Evolutionary conservation across 2,888 invertebrate genomes (phyloP), one percentile per base, ranked within the genome.

Genomic region (Lasioglossum pauxillum): DNA sequence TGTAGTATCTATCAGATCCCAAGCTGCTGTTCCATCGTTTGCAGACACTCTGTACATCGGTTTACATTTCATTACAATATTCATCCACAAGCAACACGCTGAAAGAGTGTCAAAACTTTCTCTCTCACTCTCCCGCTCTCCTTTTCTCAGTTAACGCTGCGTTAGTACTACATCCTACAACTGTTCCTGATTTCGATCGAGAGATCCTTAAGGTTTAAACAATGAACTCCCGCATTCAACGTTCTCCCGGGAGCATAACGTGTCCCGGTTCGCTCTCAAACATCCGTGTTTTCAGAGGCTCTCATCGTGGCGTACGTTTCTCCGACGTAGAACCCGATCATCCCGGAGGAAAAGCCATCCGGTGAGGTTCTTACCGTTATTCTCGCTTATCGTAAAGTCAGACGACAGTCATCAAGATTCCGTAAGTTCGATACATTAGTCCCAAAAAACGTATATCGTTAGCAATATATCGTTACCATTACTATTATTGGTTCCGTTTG

Each of bases 401-500:
- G 27, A 75, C 82, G 75, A 60, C 71, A 78, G 49, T 82, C 81
- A 60, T 82, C 81, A 60, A 85, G 64, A 79, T 67, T 82, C 75
- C 74, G 64, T 81, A 84, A 86, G 79, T 74, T 88, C 81, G 88
- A 83, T 91, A 90, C 86, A 86, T 88, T 87, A 88, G 80, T 90
- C 84, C 82, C 83, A 90, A 88, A 88, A 87, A 71, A 78, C 73
- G 89, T 86, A 79, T 86, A 83, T 80, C 83, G 81, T 85, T 82
- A 86, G 57, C 78, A 49, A 79, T 78, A 35, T 71, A 76, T 74
- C 44, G 78, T 82, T 85, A 84, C 73, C 80, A 82, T 89, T 85
- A 90, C 67, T 80, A 86, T 87, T 91, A 91, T 91, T 91, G 91
- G 91, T 91, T 88, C 87, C 89, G 84, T 91, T 91, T 90, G 89